Evolutionary conservation across 2,113 vertebrate species (phyloP), one percentile per base, ranked within the genome.

Genomic region (Malurus alboscapulatus): DNA sequence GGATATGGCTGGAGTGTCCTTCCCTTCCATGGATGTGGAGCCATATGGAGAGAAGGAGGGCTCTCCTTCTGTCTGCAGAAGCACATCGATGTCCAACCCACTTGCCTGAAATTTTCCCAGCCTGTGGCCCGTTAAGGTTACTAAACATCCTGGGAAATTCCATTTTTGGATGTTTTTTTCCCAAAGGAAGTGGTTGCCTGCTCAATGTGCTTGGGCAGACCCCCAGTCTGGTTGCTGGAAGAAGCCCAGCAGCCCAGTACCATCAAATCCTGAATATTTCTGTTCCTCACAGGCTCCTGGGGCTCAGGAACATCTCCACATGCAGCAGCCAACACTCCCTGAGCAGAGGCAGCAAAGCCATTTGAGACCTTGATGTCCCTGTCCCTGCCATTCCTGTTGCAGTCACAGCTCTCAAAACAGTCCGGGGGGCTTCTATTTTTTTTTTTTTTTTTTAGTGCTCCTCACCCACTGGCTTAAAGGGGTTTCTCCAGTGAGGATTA

Each of bases 391-490:
- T 15, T 40, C 34, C 19, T 47, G 22, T 11, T 65, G 55, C 55
- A 74, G 57, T 13, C 89, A 34, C 51, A 62, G 61, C 32, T 71
- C 58, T 69, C 9, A 1, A 7, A 45, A 30, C 11, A 75, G 12
- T 32, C 17, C 0, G 9, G 25, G 30, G 32, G 6, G 0, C 0
- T 1, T 30, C 11, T 53, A 62, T 65, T 84, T 34, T 27, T 1
- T 34, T 0, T 1, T 30, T 14, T 53, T 67, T 66, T 84, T 34
- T 29, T 1, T 32, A 55, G 12, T 18, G 9, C 5, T 94, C 32
- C 20, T 72, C 44, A 76, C 32, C 34, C 57, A 13, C 18, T 63
- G 44, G 8, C 29, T 74, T 63, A 4, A 67, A 62, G 5, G 17
- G 29, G 17, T 83, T 91, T 80, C 19, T 68, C 8, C 25, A 27